Conservation (phyloP, 2,113 vertebrate species). For the Plestiodon gilberti region DNA sequence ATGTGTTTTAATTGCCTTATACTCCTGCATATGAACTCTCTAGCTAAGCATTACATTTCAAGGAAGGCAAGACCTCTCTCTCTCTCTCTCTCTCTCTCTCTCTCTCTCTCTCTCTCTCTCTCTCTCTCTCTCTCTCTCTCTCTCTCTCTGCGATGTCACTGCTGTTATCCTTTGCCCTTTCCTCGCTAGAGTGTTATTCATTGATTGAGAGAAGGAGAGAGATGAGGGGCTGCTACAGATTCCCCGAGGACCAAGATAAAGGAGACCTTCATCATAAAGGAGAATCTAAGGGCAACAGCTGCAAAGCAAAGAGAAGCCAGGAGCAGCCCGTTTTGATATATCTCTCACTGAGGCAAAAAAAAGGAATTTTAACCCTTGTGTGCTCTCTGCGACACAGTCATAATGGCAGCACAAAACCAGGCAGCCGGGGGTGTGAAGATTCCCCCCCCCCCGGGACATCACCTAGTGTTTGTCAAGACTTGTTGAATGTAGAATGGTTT, state of each 20-base stretch:
- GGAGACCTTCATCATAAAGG: slow-evolving; percentile 34
- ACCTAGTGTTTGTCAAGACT: neutral
- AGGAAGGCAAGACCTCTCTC: slow-evolving; percentile 24
- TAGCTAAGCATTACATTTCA: neutral
- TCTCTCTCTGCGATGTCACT: slow-evolving; percentile 14
- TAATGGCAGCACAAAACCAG: neutral
- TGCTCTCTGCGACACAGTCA: neutral
- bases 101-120: neutral
- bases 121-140: slow-evolving; percentile 2
- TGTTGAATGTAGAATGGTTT: neutral
- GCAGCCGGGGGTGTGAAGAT: neutral
- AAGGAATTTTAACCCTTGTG: neutral
- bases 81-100: too few species aligned
- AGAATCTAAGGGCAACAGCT: slow-evolving; percentile 25
- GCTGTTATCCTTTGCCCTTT: slow-evolving; percentile 34
- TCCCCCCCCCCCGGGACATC: neutral
- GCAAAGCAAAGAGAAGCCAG: neutral
- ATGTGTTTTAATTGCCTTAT: slow-evolving; percentile 28
- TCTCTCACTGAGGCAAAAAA: neutral
- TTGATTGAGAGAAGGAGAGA: slow-evolving; percentile 36
- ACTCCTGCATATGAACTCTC: slow-evolving; percentile 22
- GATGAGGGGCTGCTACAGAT: neutral
- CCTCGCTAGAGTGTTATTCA: slow-evolving; percentile 18
- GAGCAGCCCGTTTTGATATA: neutral
- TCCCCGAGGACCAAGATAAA: slow-evolving; percentile 16